Evolutionary conservation across 1,140 invertebrate genomes (phyloP).

Genomic region (Antheraea pernyi): DNA sequence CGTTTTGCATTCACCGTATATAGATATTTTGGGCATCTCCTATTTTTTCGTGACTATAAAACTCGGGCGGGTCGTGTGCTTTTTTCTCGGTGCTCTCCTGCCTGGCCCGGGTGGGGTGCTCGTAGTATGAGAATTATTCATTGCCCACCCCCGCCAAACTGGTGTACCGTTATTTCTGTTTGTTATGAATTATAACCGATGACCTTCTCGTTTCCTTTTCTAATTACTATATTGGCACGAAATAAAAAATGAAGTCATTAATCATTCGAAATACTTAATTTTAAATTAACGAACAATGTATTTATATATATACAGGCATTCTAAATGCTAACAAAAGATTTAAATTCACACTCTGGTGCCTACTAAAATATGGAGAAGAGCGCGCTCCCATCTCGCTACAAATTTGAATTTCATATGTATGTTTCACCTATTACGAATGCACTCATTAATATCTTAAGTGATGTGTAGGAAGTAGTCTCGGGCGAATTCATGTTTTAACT

Average conservation of each 20-base stretch:
- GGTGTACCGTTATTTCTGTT: slow-evolving; percentile 76
- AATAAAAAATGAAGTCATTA: slow-evolving; percentile 55
- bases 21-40: slow-evolving; percentile 76
- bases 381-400: slow-evolving; percentile 66
- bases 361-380: slow-evolving; percentile 76
- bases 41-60: slow-evolving; percentile 77
- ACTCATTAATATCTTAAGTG: slow-evolving; percentile 78
- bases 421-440: slow-evolving; percentile 77
- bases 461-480: slow-evolving; percentile 41
- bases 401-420: slow-evolving; percentile 79
- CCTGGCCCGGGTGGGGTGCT: slow-evolving; percentile 58
- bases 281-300: slow-evolving; percentile 42
- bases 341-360: slow-evolving; percentile 75
- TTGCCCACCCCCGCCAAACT: slow-evolving; percentile 73
- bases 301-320: slow-evolving; percentile 36
- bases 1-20: slow-evolving; percentile 67
- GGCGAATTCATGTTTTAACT: slow-evolving; percentile 47
- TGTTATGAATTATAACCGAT: slow-evolving; percentile 78
- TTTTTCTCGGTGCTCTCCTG: slow-evolving; percentile 68
- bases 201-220: slow-evolving; percentile 74
- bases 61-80: slow-evolving; percentile 67
- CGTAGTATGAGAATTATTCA: slow-evolving; percentile 77
- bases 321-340: slow-evolving; percentile 74
- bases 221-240: slow-evolving; percentile 75
- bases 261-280: slow-evolving; percentile 10